phyloP scores from a whole-genome alignment of 30 jellyfish, hydroid and myxozoan genomes.

The Aurelia aurita region DNA sequence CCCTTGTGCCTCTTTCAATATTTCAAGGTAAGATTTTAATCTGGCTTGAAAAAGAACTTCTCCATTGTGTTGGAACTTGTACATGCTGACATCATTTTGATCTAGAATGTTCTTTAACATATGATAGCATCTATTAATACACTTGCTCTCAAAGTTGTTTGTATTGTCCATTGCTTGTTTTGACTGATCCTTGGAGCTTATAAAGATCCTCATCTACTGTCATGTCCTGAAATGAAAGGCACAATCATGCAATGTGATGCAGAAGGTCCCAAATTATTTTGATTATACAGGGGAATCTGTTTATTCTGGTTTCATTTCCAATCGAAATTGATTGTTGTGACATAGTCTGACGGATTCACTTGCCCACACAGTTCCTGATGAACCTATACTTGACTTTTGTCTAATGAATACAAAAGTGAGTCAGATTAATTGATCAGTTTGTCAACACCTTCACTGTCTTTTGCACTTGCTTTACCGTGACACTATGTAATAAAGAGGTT shows the following conservation, averaged over 20 bases:
- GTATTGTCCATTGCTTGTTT: background rate
- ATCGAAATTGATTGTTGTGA: slow-evolving; percentile 1
- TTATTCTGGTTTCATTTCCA: background rate
- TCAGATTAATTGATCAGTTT: slow-evolving; percentile 19
- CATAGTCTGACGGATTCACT: slow-evolving; percentile 24
- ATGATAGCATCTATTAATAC: background rate
- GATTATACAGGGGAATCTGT: background rate
- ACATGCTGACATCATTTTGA: slow-evolving; percentile 1
- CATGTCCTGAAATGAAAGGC: slow-evolving; percentile 42
- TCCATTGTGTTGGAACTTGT: background rate
- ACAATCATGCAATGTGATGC: slow-evolving; percentile 22
- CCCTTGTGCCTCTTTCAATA: too few relatives aligned
- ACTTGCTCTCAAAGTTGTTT: background rate
- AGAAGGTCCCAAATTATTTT: slow-evolving; percentile 2
- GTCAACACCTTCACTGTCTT: slow-evolving; percentile 21
- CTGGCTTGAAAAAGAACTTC: slow-evolving; percentile 28
- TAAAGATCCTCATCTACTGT: background rate
- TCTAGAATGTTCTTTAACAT: slow-evolving; percentile 6
- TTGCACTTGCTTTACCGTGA: slow-evolving; percentile 26
- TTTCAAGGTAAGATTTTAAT: background rate
- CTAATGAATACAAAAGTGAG: too few relatives aligned
- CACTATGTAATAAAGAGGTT: slow-evolving; percentile 22
- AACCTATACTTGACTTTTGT: too few relatives aligned
- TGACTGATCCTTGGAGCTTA: too few relatives aligned
- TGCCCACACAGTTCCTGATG: too few relatives aligned